Conservation (phyloP, 2,797 vertebrate genomes). For the Eupleurogrammus muticus region DNA sequence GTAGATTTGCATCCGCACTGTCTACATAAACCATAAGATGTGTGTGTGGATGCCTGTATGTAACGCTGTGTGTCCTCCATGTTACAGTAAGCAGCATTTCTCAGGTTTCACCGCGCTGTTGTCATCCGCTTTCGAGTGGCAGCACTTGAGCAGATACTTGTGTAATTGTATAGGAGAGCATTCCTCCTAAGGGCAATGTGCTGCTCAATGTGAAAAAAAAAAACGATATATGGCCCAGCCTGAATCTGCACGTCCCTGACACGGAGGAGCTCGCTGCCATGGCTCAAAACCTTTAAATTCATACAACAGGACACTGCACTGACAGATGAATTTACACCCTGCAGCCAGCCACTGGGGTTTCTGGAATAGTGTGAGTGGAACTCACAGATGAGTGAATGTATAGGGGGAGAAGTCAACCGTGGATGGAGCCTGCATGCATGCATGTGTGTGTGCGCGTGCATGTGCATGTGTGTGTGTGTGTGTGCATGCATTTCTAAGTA, state of each 20-base stretch:
- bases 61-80: no score
- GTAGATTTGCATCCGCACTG: no score
- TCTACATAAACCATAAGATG: no score
- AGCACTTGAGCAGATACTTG: no score
- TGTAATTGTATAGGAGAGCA: no score
- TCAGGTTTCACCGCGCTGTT: no score
- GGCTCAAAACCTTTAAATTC: constrained; percentile 43
- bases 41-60: no score
- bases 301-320: constrained; percentile 22
- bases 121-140: no score
- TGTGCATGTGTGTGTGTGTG: background rate
- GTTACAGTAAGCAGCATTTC: no score
- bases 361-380: constrained; percentile 10
- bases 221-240: no score
- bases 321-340: constrained; percentile 32
- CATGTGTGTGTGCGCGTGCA: background rate
- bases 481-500: background rate
- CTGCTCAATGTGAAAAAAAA: no score
- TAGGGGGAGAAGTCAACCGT: background rate
- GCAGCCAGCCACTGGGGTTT: constrained; percentile 13
- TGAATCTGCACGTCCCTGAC: constrained; percentile 45
- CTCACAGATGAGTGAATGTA: background rate
- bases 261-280: constrained; percentile 46
- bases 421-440: background rate
- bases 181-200: no score